Conservation (phyloP, 1,140 invertebrate species). For the Macrobrachium rosenbergii region DNA sequence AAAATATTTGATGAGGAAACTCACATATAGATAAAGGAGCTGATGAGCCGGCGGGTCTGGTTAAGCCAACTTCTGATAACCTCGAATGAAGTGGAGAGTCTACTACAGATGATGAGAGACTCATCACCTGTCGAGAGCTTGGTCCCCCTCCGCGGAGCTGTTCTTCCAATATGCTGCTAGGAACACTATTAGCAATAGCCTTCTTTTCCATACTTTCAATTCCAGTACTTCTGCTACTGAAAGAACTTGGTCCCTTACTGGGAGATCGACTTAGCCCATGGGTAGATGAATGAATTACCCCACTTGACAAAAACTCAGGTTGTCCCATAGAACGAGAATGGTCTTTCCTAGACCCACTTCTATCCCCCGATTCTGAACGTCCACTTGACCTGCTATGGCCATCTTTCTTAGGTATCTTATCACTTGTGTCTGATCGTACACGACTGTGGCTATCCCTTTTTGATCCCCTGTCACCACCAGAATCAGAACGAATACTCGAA, state of each 20-base stretch:
- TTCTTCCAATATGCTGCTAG: conserved; percentile 57
- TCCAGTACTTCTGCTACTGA: conserved; percentile 29
- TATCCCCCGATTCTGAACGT: conserved; percentile 18
- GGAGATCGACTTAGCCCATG: conserved; percentile 18
- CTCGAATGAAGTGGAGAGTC: conserved; percentile 18
- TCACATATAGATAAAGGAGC: conserved; percentile 45
- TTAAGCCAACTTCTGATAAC: conserved; percentile 31
- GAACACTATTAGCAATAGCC: conserved; percentile 8
- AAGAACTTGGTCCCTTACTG: conserved; percentile 46
- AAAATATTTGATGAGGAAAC: not conserved
- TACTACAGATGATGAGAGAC: not conserved
- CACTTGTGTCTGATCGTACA: not conserved
- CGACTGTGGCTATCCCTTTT: conserved; percentile 35
- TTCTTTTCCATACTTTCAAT: conserved; percentile 28
- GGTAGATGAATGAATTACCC: conserved; percentile 19
- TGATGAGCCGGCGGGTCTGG: conserved; percentile 23
- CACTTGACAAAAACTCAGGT: conserved; percentile 16
- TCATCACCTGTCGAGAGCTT: conserved; percentile 10
- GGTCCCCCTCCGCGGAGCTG: conserved; percentile 47
- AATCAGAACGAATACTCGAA: too few relatives aligned
- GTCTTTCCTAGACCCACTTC: too few relatives aligned
- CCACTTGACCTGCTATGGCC: conserved; percentile 32
- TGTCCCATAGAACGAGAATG: conserved; percentile 7
- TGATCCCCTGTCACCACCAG: conserved; percentile 38
- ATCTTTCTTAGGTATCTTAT: conserved; percentile 37